Percentiles rank a stretch among this genome's conserved stretches.
phyloP scores from a whole-genome alignment of 2,113 vertebrate species.

The Theristicus caerulescens region DNA sequence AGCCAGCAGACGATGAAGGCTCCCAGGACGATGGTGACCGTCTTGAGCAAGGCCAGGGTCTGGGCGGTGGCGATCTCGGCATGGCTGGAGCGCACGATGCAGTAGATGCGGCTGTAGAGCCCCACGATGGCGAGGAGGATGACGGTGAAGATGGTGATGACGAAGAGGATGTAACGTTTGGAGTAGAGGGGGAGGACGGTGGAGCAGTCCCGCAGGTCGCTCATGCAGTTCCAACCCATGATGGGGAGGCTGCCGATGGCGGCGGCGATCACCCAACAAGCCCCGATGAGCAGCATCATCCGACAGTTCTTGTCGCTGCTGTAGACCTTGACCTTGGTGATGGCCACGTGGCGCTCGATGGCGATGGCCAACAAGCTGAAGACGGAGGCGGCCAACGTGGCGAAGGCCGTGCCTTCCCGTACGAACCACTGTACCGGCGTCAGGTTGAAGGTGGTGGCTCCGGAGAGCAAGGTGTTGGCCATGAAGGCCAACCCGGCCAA shows the following conservation, averaged over 20 bases:
- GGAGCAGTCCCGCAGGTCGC: slow-evolving; percentile 81
- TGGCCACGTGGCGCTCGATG: slow-evolving; percentile 92
- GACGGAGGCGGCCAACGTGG: slow-evolving; percentile 89
- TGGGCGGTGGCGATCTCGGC: slow-evolving; percentile 85
- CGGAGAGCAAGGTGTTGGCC: slow-evolving; percentile 88
- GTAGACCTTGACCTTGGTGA: slow-evolving; percentile 91
- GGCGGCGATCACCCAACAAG: slow-evolving; percentile 90
- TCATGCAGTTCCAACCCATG: slow-evolving; percentile 96
- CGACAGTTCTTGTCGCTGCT: slow-evolving; percentile 86
- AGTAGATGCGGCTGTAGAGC: slow-evolving; percentile 91
- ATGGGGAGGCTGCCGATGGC: slow-evolving; percentile 89
- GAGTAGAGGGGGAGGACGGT: slow-evolving; percentile 92
- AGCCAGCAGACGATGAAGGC: slow-evolving; percentile 97
- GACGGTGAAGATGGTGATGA: slow-evolving; percentile 88
- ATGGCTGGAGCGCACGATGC: slow-evolving; percentile 90
- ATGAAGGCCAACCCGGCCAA: slow-evolving; percentile 90
- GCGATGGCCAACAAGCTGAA: slow-evolving; percentile 95
- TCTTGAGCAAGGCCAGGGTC: slow-evolving; percentile 87
- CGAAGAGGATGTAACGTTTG: slow-evolving; percentile 88
- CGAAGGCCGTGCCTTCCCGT: slow-evolving; percentile 91
- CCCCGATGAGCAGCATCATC: slow-evolving; percentile 92
- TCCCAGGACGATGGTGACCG: slow-evolving; percentile 92
- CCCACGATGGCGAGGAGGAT: slow-evolving; percentile 88
- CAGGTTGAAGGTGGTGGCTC: slow-evolving; percentile 79
- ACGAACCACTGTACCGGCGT: slow-evolving; percentile 91